Evolutionary conservation across 2,797 vertebrate species (phyloP), one percentile per base, ranked within the genome.

Genomic region (Dermochelys coriacea): DNA sequence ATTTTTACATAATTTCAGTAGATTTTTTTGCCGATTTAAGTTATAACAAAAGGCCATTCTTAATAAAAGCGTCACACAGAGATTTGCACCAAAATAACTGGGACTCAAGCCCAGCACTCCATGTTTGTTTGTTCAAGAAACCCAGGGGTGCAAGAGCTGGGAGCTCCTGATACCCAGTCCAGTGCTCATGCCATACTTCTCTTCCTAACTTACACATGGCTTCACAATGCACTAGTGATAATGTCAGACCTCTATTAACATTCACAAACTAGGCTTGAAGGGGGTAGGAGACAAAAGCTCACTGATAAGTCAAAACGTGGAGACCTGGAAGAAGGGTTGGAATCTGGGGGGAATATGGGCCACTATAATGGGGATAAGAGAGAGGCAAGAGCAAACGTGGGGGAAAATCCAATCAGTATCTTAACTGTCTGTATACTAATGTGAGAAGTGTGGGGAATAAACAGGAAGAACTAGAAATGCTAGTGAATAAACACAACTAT

Each of bases 111-210:
- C 91, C n/a, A 84, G 12, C 80, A 19, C 5, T 8, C 1, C 71
- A 47, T 85, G 16, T 55, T 93, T 0, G 5, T 82, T 85, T 55
- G 2, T 45, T 23, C 84, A 79, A 85, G 83, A 64, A 29, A 19
- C 49, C 12, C 19, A 3, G 2, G 12, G 37, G 21, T 59, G 29
- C 8, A 11, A 59, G 29, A 84, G 4, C 5, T 79, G 61, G 37
- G 68, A 57, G 3, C 80, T 86, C 77, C 37, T 79, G 61, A n/a
- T 89, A 23, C 10, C 54, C 71, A 74, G 34, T 8, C 11, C 51
- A 34, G 3, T 80, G 4, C 77, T 55, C 5, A 0, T 37, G 37
- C 71, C 54, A 18, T 81, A 0, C 64, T 7, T 51, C 55, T 85
- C 6, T 71, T 8, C 19, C 29, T 59, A 31, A 31, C 5, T 59